phyloP scores from a whole-genome alignment of 2,797 vertebrate genomes.

The Cercopithecus hamlyni region DNA sequence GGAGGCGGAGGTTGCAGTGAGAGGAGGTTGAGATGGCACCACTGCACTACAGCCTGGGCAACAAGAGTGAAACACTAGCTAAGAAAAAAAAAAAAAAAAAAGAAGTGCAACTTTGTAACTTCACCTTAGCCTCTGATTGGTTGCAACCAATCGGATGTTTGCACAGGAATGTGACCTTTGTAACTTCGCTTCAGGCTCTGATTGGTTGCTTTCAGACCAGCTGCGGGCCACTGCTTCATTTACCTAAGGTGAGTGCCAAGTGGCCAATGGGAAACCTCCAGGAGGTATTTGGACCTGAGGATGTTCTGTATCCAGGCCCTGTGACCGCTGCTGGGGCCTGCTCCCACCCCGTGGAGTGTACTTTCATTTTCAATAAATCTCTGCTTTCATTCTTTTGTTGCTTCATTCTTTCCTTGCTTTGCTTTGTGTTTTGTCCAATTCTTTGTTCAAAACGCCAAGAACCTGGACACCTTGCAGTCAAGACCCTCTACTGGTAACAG shows the following conservation, averaged over 20 bases:
- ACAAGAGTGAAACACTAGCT: too few species aligned
- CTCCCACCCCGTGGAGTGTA: not conserved
- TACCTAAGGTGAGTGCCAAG: not conserved
- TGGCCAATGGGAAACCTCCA: not conserved
- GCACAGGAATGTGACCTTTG: too few species aligned
- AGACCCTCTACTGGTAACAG: not conserved
- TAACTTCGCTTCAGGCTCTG: not conserved
- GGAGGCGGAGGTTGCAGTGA: too few species aligned
- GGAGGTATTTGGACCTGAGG: not conserved
- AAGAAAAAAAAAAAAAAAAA: too few species aligned
- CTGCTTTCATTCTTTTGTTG: not conserved
- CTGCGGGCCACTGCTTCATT: not conserved
- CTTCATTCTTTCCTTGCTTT: not conserved
- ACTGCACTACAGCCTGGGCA: too few species aligned
- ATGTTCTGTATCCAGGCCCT: not conserved
- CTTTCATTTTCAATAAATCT: not conserved
- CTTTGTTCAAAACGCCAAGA: not conserved
- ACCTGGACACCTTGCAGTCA: not conserved
- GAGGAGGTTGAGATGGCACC: too few species aligned
- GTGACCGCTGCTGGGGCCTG: not conserved
- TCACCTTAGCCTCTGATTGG: too few species aligned
- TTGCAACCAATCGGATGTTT: too few species aligned
- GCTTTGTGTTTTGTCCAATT: not conserved
- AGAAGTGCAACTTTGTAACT: too few species aligned
- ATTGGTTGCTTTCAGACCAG: not conserved